phyloP scores from a whole-genome alignment of 1,140 invertebrate genomes.

The Drosophila aff. region DNA sequence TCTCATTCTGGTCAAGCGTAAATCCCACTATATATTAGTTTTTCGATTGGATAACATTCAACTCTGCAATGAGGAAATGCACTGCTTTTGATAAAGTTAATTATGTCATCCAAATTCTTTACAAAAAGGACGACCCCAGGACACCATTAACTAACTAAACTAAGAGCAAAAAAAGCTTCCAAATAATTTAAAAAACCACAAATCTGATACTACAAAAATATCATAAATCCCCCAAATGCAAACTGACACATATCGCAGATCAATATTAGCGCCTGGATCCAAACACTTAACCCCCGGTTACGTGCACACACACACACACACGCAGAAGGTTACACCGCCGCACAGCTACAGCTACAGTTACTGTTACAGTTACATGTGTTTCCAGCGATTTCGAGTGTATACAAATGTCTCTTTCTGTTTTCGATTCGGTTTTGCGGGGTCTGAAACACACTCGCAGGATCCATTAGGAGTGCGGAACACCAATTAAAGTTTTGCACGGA shows the following conservation, averaged over 20 bases:
- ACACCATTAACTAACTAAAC: neutral
- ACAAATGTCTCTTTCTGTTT: conserved; percentile 61
- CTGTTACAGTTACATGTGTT: conserved; percentile 42
- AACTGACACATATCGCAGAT: conserved; percentile 46
- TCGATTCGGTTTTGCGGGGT: conserved; percentile 43
- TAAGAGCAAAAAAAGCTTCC: neutral
- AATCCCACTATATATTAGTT: neutral
- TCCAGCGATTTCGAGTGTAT: conserved; percentile 44
- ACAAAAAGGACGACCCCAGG: neutral
- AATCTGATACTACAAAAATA: conserved; percentile 5
- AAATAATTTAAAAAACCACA: neutral
- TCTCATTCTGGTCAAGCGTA: neutral
- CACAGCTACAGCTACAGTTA: conserved; percentile 18
- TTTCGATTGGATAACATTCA: neutral
- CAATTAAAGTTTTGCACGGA: conserved; percentile 73
- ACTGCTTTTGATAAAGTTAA: no score
- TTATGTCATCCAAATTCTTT: no score
- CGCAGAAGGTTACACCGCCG: conserved; percentile 1
- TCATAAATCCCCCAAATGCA: conserved; percentile 21
- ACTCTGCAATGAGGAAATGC: neutral
- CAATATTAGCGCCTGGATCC: conserved; percentile 42
- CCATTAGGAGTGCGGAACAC: conserved; percentile 70
- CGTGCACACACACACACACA: conserved; percentile 7
- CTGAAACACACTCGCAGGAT: conserved; percentile 59
- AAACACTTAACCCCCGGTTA: conserved; percentile 35